A percentile compares a stretch with the other conserved stretches of the same genome.
Evolutionary conservation across 2,113 vertebrate species (phyloP).

Genomic region (Apistogramma diplotaenia): DNA sequence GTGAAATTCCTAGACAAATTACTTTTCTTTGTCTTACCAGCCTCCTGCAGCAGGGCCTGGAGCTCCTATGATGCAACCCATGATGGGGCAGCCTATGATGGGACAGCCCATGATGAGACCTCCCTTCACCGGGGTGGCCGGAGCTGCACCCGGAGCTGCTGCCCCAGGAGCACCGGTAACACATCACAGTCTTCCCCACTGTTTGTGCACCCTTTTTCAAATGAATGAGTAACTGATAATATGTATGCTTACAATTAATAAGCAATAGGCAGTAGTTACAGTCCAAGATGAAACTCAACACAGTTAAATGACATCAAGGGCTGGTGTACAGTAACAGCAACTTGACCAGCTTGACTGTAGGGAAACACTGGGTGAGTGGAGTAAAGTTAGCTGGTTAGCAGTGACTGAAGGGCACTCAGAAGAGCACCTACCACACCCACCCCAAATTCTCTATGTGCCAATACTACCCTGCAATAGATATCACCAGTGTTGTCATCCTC

Average conservation of each 20-base stretch:
- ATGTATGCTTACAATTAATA: too few species aligned
- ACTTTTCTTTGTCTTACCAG: slow-evolving; percentile 60
- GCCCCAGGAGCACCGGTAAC: slow-evolving; percentile 86
- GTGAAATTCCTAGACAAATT: neutral
- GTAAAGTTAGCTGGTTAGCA: neutral
- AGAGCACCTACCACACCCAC: too few species aligned
- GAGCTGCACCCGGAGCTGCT: slow-evolving; percentile 70
- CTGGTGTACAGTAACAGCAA: neutral
- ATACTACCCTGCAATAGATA: too few species aligned
- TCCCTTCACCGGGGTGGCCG: slow-evolving; percentile 76
- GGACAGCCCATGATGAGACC: slow-evolving; percentile 97
- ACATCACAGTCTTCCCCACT: neutral
- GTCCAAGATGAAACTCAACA: neutral
- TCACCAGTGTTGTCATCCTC: too few species aligned
- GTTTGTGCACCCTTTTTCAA: neutral
- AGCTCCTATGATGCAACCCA: slow-evolving; percentile 90
- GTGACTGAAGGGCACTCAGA: neutral
- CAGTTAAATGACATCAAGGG: neutral
- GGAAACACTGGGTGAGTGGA: neutral
- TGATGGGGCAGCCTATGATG: slow-evolving; percentile 83
- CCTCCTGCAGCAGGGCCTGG: slow-evolving; percentile 83
- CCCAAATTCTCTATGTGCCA: too few species aligned
- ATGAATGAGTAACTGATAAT: too few species aligned
- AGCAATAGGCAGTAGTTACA: too few species aligned
- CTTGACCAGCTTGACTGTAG: neutral